These are phyloP conservation scores for Lepeophtheirus salmonis DNA, from an alignment of 1,140 invertebrate species.

Conservation along the genomic window DNA sequence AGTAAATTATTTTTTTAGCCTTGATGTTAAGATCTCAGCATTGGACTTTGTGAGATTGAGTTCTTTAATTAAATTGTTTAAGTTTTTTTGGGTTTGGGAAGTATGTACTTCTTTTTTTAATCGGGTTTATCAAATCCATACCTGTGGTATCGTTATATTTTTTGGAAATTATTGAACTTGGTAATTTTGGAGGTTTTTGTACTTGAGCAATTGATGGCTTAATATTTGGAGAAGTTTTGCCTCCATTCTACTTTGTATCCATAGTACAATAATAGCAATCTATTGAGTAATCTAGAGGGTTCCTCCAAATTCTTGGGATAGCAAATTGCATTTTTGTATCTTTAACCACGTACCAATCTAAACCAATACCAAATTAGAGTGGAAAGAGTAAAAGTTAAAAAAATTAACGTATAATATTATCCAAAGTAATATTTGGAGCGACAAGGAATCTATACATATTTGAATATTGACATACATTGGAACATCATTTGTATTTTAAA, in stretches of 20 bases:
- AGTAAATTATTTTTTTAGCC: conserved; percentile 19
- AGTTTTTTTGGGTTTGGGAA: background rate
- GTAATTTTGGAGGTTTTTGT: background rate
- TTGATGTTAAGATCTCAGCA: conserved; percentile 18
- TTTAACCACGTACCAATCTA: background rate
- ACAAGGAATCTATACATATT: too few species aligned
- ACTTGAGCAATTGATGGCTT: background rate
- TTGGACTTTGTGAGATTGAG: conserved; percentile 17
- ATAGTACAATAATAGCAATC: conserved; percentile 4
- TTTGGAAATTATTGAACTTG: background rate
- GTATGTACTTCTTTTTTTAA: background rate
- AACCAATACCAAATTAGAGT: too few species aligned
- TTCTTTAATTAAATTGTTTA: conserved; percentile 8
- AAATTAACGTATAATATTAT: too few species aligned
- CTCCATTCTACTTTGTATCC: background rate
- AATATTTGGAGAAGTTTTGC: background rate
- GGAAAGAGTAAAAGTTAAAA: too few species aligned
- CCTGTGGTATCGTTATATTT: background rate
- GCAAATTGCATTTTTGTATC: conserved; percentile 18
- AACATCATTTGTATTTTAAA: too few species aligned
- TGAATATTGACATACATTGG: too few species aligned
- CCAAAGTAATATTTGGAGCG: too few species aligned
- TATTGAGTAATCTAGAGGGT: conserved; percentile 13
- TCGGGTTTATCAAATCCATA: background rate
- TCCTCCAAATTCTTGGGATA: conserved; percentile 21